Evolutionary conservation across 2,797 vertebrate genomes (phyloP).

Genomic region (Dermochelys coriacea): DNA sequence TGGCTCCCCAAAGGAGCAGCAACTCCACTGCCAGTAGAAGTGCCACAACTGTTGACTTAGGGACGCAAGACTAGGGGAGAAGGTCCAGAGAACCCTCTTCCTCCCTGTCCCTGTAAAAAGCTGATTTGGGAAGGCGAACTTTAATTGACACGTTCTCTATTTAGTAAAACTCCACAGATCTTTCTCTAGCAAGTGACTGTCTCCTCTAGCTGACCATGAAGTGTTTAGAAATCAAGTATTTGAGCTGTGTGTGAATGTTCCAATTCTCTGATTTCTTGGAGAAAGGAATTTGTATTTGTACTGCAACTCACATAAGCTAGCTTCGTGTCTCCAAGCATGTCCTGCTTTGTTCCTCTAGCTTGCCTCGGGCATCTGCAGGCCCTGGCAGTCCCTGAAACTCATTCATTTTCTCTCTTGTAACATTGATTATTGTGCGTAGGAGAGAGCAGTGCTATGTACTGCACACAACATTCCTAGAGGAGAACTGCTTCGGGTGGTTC

Average conservation of each 20-base stretch:
- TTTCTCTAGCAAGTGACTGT: background rate
- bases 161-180: background rate
- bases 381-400: background rate
- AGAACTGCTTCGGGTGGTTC: background rate
- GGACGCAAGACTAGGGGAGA: background rate
- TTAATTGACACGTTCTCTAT: background rate
- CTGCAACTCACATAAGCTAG: background rate
- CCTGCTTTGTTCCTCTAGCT: background rate
- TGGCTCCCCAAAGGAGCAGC: background rate
- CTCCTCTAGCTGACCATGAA: background rate
- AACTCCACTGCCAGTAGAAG: background rate
- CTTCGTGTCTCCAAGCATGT: background rate
- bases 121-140: background rate
- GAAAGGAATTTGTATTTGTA: slow-evolving; percentile 12
- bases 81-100: background rate
- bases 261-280: background rate
- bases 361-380: background rate
- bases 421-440: background rate
- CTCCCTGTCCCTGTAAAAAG: background rate
- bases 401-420: background rate
- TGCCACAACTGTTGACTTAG: background rate
- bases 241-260: background rate
- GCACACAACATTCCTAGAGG: background rate
- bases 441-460: background rate
- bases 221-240: background rate